phyloP scores from a whole-genome alignment of 2,797 vertebrate species.

The Hapalemur alaotrensis region DNA sequence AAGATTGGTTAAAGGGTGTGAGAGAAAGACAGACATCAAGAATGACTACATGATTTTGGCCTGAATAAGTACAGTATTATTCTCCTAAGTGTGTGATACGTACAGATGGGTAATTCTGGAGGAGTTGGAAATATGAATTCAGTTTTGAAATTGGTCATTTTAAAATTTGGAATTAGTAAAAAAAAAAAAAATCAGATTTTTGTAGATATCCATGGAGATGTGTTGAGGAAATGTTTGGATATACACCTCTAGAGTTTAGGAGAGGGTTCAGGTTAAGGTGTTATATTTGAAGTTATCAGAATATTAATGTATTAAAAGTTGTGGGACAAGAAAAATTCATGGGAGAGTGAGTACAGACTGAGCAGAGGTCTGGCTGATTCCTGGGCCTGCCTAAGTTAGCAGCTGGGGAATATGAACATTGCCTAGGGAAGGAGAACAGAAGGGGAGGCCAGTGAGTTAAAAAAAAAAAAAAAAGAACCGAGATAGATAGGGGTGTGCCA shows the following conservation, averaged over 20 bases:
- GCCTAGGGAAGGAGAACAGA: not conserved
- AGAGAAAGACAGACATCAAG: not conserved
- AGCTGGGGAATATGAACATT: not conserved
- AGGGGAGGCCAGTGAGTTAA: not conserved
- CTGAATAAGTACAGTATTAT: not conserved
- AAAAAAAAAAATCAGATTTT: not conserved
- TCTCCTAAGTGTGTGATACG: not conserved
- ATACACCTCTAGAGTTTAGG: not conserved
- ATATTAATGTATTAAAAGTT: not conserved
- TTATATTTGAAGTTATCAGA: not conserved
- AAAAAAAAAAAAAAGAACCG: not conserved
- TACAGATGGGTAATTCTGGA: not conserved
- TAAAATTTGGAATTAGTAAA: not conserved
- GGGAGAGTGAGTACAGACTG: not conserved
- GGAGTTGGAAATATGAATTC: not conserved
- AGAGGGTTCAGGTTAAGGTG: not conserved
- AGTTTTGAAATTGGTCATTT: not conserved
- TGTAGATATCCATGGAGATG: not conserved
- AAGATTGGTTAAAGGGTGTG: not conserved
- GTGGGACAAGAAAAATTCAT: not conserved
- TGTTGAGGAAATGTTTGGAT: not conserved
- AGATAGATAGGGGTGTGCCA: not conserved
- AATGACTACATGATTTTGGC: not conserved
- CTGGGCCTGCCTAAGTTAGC: not conserved
- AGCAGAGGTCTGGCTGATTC: not conserved